These are phyloP conservation scores for Drosophila tani DNA, from an alignment of 1,140 invertebrate genomes.

Conservation along the genomic window DNA sequence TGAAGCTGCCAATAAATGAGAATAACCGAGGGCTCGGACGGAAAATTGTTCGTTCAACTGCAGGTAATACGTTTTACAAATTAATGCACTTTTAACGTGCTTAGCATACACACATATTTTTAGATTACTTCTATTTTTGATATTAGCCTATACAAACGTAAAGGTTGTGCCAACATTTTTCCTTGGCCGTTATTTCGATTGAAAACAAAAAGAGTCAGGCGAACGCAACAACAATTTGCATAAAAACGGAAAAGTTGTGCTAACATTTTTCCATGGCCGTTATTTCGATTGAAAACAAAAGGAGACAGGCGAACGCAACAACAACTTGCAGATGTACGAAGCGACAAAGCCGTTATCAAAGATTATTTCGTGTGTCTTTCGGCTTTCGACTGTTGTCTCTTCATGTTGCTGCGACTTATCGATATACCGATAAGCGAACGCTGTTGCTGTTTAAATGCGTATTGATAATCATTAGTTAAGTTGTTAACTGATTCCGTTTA, in stretches of 20 bases:
- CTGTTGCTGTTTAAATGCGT: conserved; percentile 63
- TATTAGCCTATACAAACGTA: neutral
- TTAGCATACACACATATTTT: no score
- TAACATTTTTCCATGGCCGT: conserved; percentile 38
- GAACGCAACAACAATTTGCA: conserved; percentile 42
- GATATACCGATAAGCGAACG: conserved; percentile 34
- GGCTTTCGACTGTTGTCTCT: conserved; percentile 13
- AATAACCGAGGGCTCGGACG: neutral
- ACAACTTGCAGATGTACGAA: conserved; percentile 63
- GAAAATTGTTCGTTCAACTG: conserved; percentile 4
- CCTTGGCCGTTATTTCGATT: neutral
- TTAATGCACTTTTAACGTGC: no score
- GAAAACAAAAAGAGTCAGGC: conserved; percentile 8
- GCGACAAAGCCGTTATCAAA: conserved; percentile 72
- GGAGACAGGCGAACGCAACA: conserved; percentile 24
- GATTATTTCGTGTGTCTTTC: conserved; percentile 53
- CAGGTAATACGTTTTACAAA: no score
- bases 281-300: neutral
- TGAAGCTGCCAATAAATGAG: conserved; percentile 14
- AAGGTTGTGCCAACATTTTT: neutral
- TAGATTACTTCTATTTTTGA: no score
- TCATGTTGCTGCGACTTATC: conserved; percentile 25
- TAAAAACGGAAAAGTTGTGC: neutral
- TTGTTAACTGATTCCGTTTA: conserved; percentile 80
- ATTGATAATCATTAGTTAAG: conserved; percentile 83